Evolutionary conservation across 92 coral and sea anemone species (phyloP), one percentile per base, ranked within the genome.

Genomic region (Meandrina meandrites): DNA sequence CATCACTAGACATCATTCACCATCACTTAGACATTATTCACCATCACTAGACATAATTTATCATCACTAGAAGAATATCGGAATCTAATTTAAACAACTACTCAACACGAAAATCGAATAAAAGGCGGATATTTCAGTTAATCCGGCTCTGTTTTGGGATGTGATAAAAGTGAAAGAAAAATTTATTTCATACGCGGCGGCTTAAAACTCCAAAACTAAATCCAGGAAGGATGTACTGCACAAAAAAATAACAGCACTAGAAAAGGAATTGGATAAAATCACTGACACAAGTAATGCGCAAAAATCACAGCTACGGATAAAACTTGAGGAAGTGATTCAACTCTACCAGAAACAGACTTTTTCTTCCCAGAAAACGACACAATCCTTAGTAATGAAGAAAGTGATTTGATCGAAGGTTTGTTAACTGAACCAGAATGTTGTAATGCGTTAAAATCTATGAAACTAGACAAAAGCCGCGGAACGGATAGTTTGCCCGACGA

Each of bases 1-100:
- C 64, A 14, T 80, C 28, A 60, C 34, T 60, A 28, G 73, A 60
- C 48, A 80, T 80, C 74, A 80, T 80, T 32, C 73, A 77, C 73
- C 31, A 11, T 80, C 84, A 80, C 72, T n/a, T 58, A 57, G 42
- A 13, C 84, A 80, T 60, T 12, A 28, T 53, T 57, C n/a, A 56
- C 40, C 30, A 36, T 80, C 84, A 80, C 53, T 31, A 17, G 75
- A 31, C 64, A 58, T 56, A 54, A 58, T 31, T 34, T 31, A 56
- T 34, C n/a, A 24, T 80, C 75, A 28, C 22, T 80, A 30, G 50
- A 47, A 47, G 50, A 47, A 47, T 47, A 47, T 47, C 10, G 4
- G 50, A 48, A 77, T 48, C 31, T 27, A 10, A 18, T 19, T 22
- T 0, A 36, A 10, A 47, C 50, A 71, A 71, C 34, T 35, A 75